These are phyloP conservation scores for Australoheros facetus DNA, from an alignment of 2,797 vertebrate species.

Conservation along the genomic window DNA sequence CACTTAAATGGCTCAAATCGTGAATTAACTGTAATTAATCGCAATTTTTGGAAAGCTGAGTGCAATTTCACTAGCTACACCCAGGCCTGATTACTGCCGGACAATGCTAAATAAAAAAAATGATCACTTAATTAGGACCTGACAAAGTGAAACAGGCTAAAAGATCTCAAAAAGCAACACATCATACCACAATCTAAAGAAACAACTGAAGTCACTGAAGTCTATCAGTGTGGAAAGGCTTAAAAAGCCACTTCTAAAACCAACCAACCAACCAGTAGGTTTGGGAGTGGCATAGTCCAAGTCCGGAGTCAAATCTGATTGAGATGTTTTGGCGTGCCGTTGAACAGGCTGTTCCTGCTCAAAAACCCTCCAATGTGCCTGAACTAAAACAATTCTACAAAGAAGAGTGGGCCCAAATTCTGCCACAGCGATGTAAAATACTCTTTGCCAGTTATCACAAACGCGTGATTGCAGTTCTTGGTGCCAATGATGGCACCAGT, in stretches of 20 bases:
- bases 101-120: too few species aligned
- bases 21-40: not conserved
- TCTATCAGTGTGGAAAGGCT: too few species aligned
- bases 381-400: not conserved
- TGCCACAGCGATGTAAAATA: not conserved
- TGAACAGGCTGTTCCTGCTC: not conserved
- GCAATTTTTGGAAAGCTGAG: rapidly evolving
- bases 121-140: not conserved
- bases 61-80: not conserved
- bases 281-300: too few species aligned
- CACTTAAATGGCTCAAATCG: too few species aligned
- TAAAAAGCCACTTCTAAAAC: not conserved
- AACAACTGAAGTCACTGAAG: not conserved
- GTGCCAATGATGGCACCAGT: not conserved
- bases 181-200: not conserved
- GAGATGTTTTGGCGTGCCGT: not conserved
- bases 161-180: not conserved
- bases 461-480: not conserved
- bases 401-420: not conserved
- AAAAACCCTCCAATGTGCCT: not conserved
- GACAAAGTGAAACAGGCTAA: not conserved
- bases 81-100: not conserved
- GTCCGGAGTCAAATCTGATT: too few species aligned
- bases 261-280: not conserved
- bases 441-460: not conserved